These are phyloP conservation scores for Raja brachyura DNA, from an alignment of 2,113 vertebrate genomes.

Conservation along the genomic window DNA sequence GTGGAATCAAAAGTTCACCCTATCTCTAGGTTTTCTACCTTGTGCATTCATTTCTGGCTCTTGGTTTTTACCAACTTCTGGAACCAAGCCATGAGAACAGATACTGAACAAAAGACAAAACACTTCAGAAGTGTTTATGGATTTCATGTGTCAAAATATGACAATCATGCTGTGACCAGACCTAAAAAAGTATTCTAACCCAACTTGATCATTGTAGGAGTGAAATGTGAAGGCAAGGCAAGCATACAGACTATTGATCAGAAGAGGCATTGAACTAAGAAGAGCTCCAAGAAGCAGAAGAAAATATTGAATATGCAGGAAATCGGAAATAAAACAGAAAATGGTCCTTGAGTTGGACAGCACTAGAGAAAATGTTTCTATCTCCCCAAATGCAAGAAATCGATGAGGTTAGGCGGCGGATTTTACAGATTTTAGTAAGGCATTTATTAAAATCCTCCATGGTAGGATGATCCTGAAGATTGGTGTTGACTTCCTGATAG, in stretches of 20 bases:
- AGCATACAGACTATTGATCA: no score
- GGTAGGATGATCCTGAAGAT: no score
- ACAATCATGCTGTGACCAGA: neutral
- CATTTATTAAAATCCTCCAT: no score
- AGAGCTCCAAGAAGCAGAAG: neutral
- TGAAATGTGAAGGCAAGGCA: neutral
- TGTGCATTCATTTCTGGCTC: neutral
- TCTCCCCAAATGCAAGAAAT: no score
- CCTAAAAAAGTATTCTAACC: no score
- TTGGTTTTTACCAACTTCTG: neutral
- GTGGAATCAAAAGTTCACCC: neutral
- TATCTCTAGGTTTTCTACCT: neutral
- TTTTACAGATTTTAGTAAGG: no score
- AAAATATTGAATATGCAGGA: neutral
- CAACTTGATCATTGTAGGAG: neutral
- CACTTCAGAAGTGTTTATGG: neutral
- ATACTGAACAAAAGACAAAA: neutral
- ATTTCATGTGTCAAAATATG: neutral
- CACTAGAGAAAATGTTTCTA: no score
- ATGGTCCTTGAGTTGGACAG: no score
- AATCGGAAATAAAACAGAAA: no score
- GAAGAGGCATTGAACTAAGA: neutral
- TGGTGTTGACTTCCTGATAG: no score
- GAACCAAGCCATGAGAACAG: neutral
- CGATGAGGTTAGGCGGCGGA: no score